Evolutionary conservation across 2,888 invertebrate species (phyloP), one percentile per base, ranked within the genome.

Genomic region (Lacanobia oleracea): DNA sequence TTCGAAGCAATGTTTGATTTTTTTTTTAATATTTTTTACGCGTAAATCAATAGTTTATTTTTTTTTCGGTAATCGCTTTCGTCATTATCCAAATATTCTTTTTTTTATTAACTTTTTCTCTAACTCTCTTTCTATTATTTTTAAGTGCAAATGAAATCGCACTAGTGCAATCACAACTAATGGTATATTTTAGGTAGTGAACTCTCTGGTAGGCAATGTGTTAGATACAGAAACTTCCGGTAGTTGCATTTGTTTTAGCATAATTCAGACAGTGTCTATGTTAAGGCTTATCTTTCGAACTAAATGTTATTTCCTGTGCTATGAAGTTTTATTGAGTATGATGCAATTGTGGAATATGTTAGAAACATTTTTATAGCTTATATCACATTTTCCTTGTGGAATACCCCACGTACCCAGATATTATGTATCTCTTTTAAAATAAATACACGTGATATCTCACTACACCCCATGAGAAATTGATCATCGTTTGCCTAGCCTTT

Each of bases 211-310:
- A 51, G n/a, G 51, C 16, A 1, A 67, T 23, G 45, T 8, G 8
- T 51, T 59, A 12, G 40, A 54, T 59, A 59, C 7, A 50, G n/a
- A 33, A 53, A 77, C 53, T 59, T 63, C 63, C 78, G 59, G 62
- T 45, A 16, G 21, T n/a, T 0, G 14, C 18, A 74, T 18, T 48
- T 27, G 16, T 48, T 27, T 53, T 23, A 43, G 14, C 23, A 37
- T 27, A 12, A 27, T 27, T n/a, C 12, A 60, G 3, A 21, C 18
- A 50, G 56, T 18, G 48, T 48, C 1, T 16, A 14, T 59, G 37
- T 21, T 18, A 23, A 61, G 40, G 51, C 59, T 75, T 75, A 75
- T 78, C 75, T 78, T n/a, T 51, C 0, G 37, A 59, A 53, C 57
- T 43, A 53, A 40, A 45, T 72, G 21, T 7, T 8, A 27, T 48